Percentiles rank a stretch among this genome's conserved stretches.
Conservation (phyloP, 2,113 vertebrate species). For the Aplodontia rufa region DNA sequence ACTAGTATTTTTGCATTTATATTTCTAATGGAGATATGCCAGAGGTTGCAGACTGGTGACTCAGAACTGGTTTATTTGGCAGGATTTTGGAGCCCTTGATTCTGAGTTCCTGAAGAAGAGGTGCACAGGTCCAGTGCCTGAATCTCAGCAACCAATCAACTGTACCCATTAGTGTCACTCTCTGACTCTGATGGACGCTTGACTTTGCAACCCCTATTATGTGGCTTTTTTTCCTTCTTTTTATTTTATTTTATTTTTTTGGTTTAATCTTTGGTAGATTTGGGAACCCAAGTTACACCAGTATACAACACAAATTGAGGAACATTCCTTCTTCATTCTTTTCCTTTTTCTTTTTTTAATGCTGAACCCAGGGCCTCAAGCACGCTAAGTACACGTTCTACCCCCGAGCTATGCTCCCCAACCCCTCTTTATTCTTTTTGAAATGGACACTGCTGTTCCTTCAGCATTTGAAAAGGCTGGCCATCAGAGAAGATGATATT, state of each 20-base stretch:
- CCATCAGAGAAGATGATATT: no score
- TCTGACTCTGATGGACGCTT: neutral
- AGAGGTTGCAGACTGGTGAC: neutral
- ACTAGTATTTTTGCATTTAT: neutral
- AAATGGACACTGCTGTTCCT: slow-evolving; percentile 2
- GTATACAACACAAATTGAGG: neutral
- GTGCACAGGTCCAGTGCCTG: no score
- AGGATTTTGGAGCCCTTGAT: neutral
- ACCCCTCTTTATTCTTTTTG: neutral
- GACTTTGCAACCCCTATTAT: neutral
- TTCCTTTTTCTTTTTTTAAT: neutral
- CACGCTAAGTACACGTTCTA: neutral
- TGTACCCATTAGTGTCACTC: neutral
- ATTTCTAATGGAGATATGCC: neutral
- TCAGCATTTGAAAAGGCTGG: neutral
- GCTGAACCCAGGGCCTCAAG: neutral
- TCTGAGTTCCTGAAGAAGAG: neutral
- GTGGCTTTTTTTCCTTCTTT: neutral
- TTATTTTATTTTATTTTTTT: neutral
- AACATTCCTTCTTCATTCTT: neutral
- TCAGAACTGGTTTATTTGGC: neutral
- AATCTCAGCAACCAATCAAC: neutral
- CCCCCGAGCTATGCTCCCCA: no score
- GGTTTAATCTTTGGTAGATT: neutral
- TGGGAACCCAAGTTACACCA: neutral